Conservation (phyloP, 1,140 invertebrate species). For the Mercenaria mercenaria region DNA sequence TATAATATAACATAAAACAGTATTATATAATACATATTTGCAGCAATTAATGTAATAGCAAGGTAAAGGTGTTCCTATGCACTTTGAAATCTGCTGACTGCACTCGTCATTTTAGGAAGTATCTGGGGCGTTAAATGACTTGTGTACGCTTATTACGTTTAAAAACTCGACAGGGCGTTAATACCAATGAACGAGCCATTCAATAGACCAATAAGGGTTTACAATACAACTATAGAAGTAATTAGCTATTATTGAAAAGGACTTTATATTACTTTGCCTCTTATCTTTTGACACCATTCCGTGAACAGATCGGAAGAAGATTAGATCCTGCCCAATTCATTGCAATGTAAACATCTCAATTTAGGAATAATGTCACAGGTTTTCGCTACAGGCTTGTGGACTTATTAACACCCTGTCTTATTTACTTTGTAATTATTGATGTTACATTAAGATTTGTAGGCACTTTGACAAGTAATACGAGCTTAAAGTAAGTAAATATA, state of each 20-base stretch:
- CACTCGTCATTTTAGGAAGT: too few species aligned
- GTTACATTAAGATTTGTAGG: constrained; percentile 46
- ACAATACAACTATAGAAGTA: background rate
- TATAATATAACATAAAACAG: too few species aligned
- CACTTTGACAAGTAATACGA: constrained; percentile 57
- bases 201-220: background rate
- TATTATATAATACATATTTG: too few species aligned
- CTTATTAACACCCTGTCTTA: constrained; percentile 57
- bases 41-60: too few species aligned
- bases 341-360: constrained; percentile 54
- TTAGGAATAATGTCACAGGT: constrained; percentile 45
- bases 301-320: constrained; percentile 51
- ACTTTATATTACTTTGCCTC: constrained; percentile 8
- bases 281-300: constrained; percentile 61
- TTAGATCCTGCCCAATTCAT: constrained; percentile 35
- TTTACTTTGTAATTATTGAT: constrained; percentile 63
- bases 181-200: background rate
- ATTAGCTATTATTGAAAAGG: constrained; percentile 14
- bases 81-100: too few species aligned
- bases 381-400: constrained; percentile 56
- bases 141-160: background rate
- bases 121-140: background rate
- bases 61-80: too few species aligned
- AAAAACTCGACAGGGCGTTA: background rate
- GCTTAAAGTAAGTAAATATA: constrained; percentile 59